These are phyloP conservation scores for Epizoanthus illoricatus DNA, from an alignment of 92 coral and sea anemone species.

Conservation along the genomic window DNA sequence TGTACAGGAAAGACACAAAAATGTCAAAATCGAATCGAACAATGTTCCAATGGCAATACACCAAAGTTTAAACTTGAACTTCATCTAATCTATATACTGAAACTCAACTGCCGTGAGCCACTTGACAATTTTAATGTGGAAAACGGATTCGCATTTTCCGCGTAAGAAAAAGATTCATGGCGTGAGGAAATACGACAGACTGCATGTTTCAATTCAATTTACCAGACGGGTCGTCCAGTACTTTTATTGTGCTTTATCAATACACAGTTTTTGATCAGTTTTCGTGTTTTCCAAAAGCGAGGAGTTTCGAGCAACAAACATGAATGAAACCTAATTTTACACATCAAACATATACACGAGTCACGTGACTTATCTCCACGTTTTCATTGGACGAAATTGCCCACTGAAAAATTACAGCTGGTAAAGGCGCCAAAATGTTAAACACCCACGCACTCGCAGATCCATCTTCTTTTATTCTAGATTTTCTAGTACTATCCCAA, in stretches of 20 bases:
- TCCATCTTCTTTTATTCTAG: neutral
- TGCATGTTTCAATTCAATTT: too few relatives aligned
- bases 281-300: neutral
- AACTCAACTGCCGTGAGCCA: too few relatives aligned
- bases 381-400: neutral
- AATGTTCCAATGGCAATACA: too few relatives aligned
- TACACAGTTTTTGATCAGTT: neutral
- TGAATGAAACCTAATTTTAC: neutral
- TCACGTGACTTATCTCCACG: conserved; percentile 4
- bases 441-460: neutral
- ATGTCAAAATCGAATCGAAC: too few relatives aligned
- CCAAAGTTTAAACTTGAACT: too few relatives aligned
- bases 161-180: too few relatives aligned
- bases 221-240: too few relatives aligned
- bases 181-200: too few relatives aligned
- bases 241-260: neutral
- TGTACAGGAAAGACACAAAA: too few relatives aligned
- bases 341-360: neutral
- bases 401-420: neutral
- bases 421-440: conserved; percentile 7
- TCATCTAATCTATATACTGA: too few relatives aligned
- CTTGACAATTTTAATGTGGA: too few relatives aligned
- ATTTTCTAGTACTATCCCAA: neutral
- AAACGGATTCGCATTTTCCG: too few relatives aligned
- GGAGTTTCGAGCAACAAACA: neutral